These are phyloP conservation scores for Xenopus borealis DNA, from an alignment of 2,113 vertebrate species.

Conservation along the genomic window DNA sequence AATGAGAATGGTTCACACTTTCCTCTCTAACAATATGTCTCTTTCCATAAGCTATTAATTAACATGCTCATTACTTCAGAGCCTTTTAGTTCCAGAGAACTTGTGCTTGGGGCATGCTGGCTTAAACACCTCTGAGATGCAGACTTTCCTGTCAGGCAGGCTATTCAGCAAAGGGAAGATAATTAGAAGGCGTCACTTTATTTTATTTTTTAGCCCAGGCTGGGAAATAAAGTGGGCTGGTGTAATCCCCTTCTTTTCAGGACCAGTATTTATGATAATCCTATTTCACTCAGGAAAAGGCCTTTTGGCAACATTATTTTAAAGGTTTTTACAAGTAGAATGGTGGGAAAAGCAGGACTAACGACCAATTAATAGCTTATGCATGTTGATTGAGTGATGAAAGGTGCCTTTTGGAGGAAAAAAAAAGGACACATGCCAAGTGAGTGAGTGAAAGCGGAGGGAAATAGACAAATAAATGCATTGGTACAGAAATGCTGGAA, in stretches of 20 bases:
- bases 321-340: slow-evolving; percentile 25
- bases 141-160: slow-evolving; percentile 35
- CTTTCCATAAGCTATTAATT: slow-evolving; percentile 27
- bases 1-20: slow-evolving; percentile 42
- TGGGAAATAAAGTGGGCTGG: slow-evolving; percentile 29
- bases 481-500: background rate
- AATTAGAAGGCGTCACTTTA: slow-evolving; percentile 27
- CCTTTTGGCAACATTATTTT: slow-evolving; percentile 34
- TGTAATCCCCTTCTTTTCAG: background rate
- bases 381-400: slow-evolving; percentile 42
- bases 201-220: slow-evolving; percentile 34
- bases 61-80: slow-evolving; percentile 25
- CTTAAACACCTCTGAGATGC: slow-evolving; percentile 11
- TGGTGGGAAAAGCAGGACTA: slow-evolving; percentile 25
- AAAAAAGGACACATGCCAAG: slow-evolving; percentile 35
- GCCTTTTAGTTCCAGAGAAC: background rate
- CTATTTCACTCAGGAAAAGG: slow-evolving; percentile 1
- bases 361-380: slow-evolving; percentile 46
- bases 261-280: slow-evolving; percentile 30
- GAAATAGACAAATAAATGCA: slow-evolving; percentile 18
- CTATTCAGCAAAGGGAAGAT: slow-evolving; percentile 37
- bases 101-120: background rate
- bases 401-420: slow-evolving; percentile 38
- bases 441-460: slow-evolving; percentile 12
- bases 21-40: slow-evolving; percentile 40